phyloP scores from a whole-genome alignment of 2,888 invertebrate genomes.

The Andrena fulva region DNA sequence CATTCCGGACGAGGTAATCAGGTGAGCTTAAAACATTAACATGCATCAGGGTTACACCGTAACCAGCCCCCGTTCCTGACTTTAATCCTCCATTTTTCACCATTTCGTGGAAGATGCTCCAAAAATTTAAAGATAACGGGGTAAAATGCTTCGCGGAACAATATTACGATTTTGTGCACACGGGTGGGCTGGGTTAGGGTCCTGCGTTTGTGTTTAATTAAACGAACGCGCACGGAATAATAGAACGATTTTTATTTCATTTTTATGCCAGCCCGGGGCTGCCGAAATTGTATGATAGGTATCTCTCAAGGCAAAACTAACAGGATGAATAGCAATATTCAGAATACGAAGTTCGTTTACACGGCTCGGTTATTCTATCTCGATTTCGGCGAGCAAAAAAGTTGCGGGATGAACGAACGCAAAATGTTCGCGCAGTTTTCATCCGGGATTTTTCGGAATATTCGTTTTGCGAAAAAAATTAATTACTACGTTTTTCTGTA shows the following conservation, averaged over 20 bases:
- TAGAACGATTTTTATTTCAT: neutral
- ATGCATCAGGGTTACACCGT: constrained; percentile 11
- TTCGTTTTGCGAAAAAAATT: neutral
- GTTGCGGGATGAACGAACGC: neutral
- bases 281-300: neutral
- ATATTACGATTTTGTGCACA: neutral
- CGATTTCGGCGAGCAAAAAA: neutral
- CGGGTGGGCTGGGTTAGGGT: neutral
- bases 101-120: neutral
- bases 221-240: neutral
- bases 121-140: constrained; percentile 9
- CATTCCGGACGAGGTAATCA: constrained; percentile 78
- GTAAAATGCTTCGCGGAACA: neutral
- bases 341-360: neutral
- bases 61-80: constrained; percentile 1
- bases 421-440: neutral
- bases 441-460: neutral
- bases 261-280: neutral
- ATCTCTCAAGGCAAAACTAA: neutral
- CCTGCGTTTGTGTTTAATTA: constrained; percentile 1
- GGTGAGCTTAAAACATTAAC: constrained; percentile 67
- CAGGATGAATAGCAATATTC: neutral
- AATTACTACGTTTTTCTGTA: no score
- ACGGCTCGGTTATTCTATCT: neutral
- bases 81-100: constrained; percentile 21